Conservation (phyloP, 2,888 invertebrate species). For the Xestia xanthographa region DNA sequence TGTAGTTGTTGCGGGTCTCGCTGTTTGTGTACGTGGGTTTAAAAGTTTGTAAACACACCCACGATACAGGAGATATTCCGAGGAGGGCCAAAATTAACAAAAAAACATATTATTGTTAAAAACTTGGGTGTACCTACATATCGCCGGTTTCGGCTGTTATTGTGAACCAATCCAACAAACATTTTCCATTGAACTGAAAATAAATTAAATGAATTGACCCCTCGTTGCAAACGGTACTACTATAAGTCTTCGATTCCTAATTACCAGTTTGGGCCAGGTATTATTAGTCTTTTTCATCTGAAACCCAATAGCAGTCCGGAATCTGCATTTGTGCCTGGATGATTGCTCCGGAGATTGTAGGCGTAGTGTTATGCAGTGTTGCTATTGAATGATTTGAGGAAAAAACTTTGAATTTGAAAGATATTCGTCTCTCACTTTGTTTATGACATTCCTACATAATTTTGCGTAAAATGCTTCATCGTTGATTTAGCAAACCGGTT, state of each 20-base stretch:
- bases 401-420: neutral
- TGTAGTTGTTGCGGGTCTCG: neutral
- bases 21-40: neutral
- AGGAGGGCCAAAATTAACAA: neutral
- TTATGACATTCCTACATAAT: conserved; percentile 5
- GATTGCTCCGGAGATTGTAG: neutral
- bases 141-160: neutral
- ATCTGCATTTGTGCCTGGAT: neutral
- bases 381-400: too few relatives aligned
- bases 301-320: neutral
- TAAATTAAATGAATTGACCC: neutral
- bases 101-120: neutral
- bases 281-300: neutral
- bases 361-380: neutral
- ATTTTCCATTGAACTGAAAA: neutral
- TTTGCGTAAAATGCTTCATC: neutral
- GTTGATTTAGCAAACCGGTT: conserved; percentile 29
- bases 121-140: neutral
- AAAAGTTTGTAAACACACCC: neutral
- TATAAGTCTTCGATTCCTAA: neutral
- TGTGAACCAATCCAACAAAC: neutral
- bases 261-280: neutral
- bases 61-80: neutral
- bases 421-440: neutral
- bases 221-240: neutral